Percentiles rank a stretch among this genome's conserved stretches.
Conservation (phyloP, 2,888 invertebrate genomes). For the Drosophila subsilvestris region DNA sequence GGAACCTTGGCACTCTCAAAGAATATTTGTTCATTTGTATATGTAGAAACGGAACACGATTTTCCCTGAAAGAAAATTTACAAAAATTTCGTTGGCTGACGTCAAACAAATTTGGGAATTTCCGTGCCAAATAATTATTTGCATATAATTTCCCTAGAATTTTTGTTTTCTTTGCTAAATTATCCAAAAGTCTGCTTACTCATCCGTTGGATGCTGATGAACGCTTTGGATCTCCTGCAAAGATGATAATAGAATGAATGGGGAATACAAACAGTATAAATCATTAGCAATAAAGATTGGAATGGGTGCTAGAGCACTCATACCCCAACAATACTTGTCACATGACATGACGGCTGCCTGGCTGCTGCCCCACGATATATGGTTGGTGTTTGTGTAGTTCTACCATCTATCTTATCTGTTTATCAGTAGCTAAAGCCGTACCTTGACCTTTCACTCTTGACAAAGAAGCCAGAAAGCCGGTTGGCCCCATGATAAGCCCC, state of each 20-base stretch:
- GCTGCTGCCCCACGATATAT: background rate
- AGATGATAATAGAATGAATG: background rate
- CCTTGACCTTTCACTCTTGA: constrained; percentile 49
- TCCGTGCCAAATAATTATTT: constrained; percentile 40
- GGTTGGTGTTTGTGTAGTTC: background rate
- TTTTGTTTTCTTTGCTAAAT: constrained; percentile 22
- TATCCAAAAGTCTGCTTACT: constrained; percentile 45
- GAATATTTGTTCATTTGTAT: background rate
- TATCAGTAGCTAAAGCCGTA: constrained; percentile 29
- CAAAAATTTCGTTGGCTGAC: constrained; percentile 28
- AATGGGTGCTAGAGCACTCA: background rate
- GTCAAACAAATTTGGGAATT: constrained; percentile 39
- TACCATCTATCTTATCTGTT: constrained; percentile 49
- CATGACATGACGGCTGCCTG: background rate
- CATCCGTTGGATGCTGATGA: constrained; percentile 28
- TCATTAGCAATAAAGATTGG: background rate
- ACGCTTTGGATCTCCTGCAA: constrained; percentile 8
- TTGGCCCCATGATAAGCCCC: constrained; percentile 21
- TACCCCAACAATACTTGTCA: background rate
- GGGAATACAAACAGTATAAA: background rate
- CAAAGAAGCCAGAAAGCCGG: constrained; percentile 17
- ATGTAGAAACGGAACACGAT: constrained; percentile 20
- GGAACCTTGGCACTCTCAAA: constrained; percentile 63
- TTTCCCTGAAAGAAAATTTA: constrained; percentile 18
- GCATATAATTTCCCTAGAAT: constrained; percentile 26